A percentile compares a stretch with the other conserved stretches of the same genome.
phyloP scores from a whole-genome alignment of 2,888 invertebrate species.

The Ectropis crepuscularia region DNA sequence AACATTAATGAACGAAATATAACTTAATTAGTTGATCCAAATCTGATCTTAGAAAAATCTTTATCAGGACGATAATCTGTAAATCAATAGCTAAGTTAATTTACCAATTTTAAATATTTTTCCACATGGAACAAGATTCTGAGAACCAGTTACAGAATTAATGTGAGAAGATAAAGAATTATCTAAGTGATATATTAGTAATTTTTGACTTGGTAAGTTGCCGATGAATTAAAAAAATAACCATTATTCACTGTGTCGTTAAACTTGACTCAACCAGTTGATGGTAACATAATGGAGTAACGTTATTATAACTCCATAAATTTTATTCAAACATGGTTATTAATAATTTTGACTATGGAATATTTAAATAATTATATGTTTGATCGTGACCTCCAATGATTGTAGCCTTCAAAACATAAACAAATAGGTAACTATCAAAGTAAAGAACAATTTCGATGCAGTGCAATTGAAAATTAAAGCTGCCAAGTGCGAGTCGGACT shows the following conservation, averaged over 20 bases:
- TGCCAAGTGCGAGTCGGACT: no score
- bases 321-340: neutral
- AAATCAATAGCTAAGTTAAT: neutral
- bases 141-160: neutral
- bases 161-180: neutral
- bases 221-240: slow-evolving; percentile 3
- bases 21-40: no score
- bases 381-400: slow-evolving; percentile 2
- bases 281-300: neutral
- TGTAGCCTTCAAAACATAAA: neutral
- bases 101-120: neutral
- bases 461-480: no score
- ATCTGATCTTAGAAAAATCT: neutral
- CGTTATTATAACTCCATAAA: slow-evolving; percentile 14
- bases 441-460: neutral
- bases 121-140: neutral
- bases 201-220: neutral
- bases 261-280: slow-evolving; percentile 7
- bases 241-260: neutral
- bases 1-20: no score
- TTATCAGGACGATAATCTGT: neutral
- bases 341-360: slow-evolving; percentile 13
- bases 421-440: neutral
- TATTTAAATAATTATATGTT: slow-evolving; percentile 11
- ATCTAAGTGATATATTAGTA: neutral